Evolutionary conservation across 2,888 invertebrate species (phyloP), one percentile per base, ranked within the genome.

Genomic region (Galerucella nymphaeae): DNA sequence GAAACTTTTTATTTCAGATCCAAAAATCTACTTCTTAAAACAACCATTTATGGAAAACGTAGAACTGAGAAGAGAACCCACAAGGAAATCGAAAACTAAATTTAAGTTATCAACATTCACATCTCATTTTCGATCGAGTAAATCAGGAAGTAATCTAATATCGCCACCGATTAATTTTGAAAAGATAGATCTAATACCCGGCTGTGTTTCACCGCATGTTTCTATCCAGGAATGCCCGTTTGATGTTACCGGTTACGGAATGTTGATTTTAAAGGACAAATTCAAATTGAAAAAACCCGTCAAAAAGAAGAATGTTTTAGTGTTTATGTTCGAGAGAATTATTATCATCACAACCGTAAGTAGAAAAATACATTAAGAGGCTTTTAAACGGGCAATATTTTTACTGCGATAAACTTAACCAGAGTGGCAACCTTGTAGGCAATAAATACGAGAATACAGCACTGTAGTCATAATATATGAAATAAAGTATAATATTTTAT

Each of bases 241-340:
- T 83, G 89, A 82, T 64, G 80, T 84, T 53, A 72, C 76, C 2
- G 79, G 79, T 23, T 82, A 83, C 70, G 85, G 85, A 20, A 75
- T 78, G 3, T 82, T 85, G 66, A 70, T 85, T 41, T 75, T 83
- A 67, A 80, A 81, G 70, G 83, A 84, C 69, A 78, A 77, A 48
- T 85, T 86, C 75, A 80, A 75, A 63, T 75, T 85, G 63, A 70
- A 78, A 13, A 82, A 80, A 68, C 83, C 84, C 1, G 45, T 71
- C 13, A 82, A 80, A 70, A 82, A 81, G 73, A 81, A 80, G 67
- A 80, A 81, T 53, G 76, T 82, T 3, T 81, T 83, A 72, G 78
- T 85, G 42, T 86, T 85, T 75, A 75, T 86, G 69, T 86, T 84
- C 72, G 83, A 85, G 74, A 80, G 82, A 71, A 82, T 84, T 62